phyloP scores from a whole-genome alignment of 2,113 vertebrate genomes.

The Mus musculus region GRCm39 chr8:57923001-57923500 shows the following conservation, averaged over 20 bases:
- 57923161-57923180: neutral
- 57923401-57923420: neutral
- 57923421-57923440: neutral
- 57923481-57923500: conserved; percentile 5
- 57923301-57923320: neutral
- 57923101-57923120: neutral
- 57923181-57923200: neutral
- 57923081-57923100: neutral
- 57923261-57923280: neutral
- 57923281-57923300: neutral
- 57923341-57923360: neutral
- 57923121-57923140: neutral
- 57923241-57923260: neutral
- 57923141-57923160: neutral
- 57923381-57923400: neutral
- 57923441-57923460: conserved; percentile 1
- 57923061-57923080: too few relatives aligned
- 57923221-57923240: neutral
- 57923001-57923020: too few relatives aligned
- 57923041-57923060: too few relatives aligned
- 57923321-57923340: neutral
- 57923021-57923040: too few relatives aligned
- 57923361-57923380: neutral
- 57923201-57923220: too few relatives aligned
- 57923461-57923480: neutral